Percentiles rank a stretch among this genome's conserved stretches.
These are phyloP conservation scores for Columbina picui DNA, from an alignment of 2,113 vertebrate species.

Conservation along the genomic window DNA sequence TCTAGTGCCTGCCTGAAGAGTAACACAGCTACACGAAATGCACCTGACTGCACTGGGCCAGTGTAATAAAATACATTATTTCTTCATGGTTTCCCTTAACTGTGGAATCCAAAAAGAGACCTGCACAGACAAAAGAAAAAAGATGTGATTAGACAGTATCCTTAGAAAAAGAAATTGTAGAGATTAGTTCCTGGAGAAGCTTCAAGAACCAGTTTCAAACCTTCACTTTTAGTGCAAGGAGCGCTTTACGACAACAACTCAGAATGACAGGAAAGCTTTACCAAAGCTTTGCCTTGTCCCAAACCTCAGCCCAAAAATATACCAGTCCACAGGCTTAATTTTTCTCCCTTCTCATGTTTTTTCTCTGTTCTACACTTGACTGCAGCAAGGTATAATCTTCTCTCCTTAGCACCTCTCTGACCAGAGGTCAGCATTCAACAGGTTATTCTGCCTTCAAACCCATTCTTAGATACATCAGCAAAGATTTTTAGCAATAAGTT, in stretches of 20 bases:
- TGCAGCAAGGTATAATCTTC: background rate
- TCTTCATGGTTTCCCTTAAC: slow-evolving; percentile 77
- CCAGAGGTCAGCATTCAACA: background rate
- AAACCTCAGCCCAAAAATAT: background rate
- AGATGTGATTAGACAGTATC: background rate
- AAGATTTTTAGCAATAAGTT: background rate
- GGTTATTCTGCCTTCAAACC: background rate
- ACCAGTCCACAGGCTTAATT: background rate
- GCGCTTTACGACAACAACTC: background rate
- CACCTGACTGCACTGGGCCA: slow-evolving; percentile 77
- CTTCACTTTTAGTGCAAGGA: background rate
- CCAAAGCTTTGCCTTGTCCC: background rate
- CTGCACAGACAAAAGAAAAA: slow-evolving; percentile 65
- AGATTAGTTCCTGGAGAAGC: background rate
- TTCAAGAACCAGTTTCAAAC: background rate
- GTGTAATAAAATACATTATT: slow-evolving; percentile 75
- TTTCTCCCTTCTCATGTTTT: background rate
- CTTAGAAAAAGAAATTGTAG: background rate
- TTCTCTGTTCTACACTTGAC: background rate
- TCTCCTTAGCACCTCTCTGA: background rate
- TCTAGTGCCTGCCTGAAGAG: background rate
- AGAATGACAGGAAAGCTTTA: background rate
- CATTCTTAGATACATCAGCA: background rate
- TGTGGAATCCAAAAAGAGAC: slow-evolving; percentile 76
- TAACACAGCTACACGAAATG: slow-evolving; percentile 65